Evolutionary conservation across 2,888 invertebrate genomes (phyloP).

Genomic region (Conomelus anceps): DNA sequence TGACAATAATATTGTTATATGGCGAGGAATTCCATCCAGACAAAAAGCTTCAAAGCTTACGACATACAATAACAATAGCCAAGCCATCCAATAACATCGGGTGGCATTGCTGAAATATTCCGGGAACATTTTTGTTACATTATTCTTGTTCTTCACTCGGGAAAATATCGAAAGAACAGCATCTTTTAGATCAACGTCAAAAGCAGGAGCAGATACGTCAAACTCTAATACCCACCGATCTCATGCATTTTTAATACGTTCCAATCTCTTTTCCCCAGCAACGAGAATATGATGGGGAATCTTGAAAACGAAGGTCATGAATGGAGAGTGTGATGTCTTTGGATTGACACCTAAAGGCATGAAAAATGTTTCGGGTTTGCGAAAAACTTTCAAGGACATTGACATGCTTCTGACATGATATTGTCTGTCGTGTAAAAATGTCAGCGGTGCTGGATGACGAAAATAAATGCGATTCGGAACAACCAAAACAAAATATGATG

Average conservation of each 20-base stretch:
- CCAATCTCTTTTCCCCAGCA: not conserved
- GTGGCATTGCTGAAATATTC: not conserved
- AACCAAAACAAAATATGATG: too few relatives aligned
- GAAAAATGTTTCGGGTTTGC: not conserved
- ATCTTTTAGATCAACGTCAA: not conserved
- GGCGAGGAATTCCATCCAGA: not conserved
- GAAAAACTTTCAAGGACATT: not conserved
- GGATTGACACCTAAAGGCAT: not conserved
- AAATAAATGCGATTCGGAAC: too few relatives aligned
- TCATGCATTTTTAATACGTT: not conserved
- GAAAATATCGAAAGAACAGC: not conserved
- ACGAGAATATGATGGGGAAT: not conserved
- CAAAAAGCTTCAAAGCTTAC: not conserved
- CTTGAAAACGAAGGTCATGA: not conserved
- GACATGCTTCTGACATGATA: not conserved
- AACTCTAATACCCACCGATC: not conserved
- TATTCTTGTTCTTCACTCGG: not conserved
- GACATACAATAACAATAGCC: not conserved
- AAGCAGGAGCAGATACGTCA: not conserved
- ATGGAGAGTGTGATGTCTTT: not conserved
- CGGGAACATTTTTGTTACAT: not conserved
- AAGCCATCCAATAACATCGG: not conserved
- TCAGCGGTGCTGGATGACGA: too few relatives aligned
- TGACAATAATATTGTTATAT: not conserved
- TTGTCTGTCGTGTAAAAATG: not conserved